Evolutionary conservation across 2,113 vertebrate species (phyloP).

Genomic region (Accipiter cooperii): DNA sequence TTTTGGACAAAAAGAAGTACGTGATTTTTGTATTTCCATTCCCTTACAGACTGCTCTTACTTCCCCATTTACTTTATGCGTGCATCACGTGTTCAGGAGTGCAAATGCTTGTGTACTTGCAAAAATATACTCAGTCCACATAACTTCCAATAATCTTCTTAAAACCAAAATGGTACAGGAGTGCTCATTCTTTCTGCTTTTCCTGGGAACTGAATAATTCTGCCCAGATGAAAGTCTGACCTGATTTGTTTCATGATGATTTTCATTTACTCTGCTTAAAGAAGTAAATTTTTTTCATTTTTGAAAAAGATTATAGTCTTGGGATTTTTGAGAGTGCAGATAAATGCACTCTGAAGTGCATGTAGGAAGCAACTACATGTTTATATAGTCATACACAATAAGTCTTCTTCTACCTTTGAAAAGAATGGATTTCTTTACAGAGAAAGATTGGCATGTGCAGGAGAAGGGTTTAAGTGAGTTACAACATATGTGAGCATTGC

Average conservation of each 20-base stretch:
- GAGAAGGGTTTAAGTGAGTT: background rate
- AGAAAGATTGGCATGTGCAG: background rate
- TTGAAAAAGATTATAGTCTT: background rate
- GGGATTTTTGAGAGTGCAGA: background rate
- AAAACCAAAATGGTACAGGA: background rate
- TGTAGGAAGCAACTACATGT: background rate
- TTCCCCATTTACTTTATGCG: background rate
- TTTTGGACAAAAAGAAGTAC: background rate
- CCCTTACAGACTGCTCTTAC: background rate
- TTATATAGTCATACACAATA: background rate
- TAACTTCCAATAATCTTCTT: background rate
- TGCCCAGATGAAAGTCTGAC: background rate
- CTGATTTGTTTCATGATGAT: background rate
- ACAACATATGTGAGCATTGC: fast-evolving
- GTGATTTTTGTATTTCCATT: background rate
- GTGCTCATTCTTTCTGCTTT: background rate
- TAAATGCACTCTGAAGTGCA: too few species aligned
- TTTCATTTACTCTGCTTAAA: background rate
- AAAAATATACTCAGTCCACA: background rate
- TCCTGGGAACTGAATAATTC: background rate
- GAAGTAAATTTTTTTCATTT: background rate
- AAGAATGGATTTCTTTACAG: background rate
- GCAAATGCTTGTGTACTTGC: background rate
- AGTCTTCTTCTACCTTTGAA: background rate
- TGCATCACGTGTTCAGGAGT: background rate